Conservation (phyloP, 2,113 vertebrate genomes). For the Thalassoma bifasciatum region DNA sequence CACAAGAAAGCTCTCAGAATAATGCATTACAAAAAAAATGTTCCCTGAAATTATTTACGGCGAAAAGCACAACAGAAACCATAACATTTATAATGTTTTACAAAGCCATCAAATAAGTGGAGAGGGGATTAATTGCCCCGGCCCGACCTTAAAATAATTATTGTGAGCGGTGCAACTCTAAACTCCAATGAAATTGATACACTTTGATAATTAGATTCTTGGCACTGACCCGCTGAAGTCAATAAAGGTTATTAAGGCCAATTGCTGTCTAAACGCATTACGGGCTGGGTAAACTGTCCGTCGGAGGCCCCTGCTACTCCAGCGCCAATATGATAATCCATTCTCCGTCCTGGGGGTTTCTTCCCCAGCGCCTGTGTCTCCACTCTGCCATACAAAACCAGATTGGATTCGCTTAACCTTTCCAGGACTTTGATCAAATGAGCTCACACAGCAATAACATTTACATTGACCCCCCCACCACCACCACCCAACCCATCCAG, state of each 20-base stretch:
- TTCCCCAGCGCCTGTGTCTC: conserved; percentile 81
- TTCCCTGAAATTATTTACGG: conserved; percentile 74
- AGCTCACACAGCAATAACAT: conserved; percentile 89
- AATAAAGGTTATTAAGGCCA: conserved; percentile 95
- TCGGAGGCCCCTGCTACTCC: conserved; percentile 86
- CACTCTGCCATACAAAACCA: conserved; percentile 88
- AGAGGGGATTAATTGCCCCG: conserved; percentile 88
- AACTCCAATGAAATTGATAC: conserved; percentile 91
- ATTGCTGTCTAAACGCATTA: conserved; percentile 88
- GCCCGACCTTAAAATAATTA: conserved; percentile 90
- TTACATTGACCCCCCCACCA: conserved; percentile 83
- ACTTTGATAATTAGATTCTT: conserved; percentile 95
- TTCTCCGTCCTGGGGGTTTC: conserved; percentile 84
- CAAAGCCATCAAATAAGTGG: conserved; percentile 89
- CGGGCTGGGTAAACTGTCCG: conserved; percentile 86
- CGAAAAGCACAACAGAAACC: conserved; percentile 75
- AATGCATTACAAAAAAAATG: conserved; percentile 51
- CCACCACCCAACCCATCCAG: too few relatives aligned
- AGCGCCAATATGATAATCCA: conserved; percentile 88
- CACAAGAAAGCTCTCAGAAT: conserved; percentile 38
- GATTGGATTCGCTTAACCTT: conserved; percentile 91
- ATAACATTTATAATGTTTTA: conserved; percentile 87
- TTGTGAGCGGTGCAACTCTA: conserved; percentile 87
- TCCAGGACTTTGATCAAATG: conserved; percentile 89
- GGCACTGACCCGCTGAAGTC: conserved; percentile 90